These are phyloP conservation scores for Stenchaetothrips biformis DNA, from an alignment of 2,888 invertebrate genomes.

Conservation along the genomic window DNA sequence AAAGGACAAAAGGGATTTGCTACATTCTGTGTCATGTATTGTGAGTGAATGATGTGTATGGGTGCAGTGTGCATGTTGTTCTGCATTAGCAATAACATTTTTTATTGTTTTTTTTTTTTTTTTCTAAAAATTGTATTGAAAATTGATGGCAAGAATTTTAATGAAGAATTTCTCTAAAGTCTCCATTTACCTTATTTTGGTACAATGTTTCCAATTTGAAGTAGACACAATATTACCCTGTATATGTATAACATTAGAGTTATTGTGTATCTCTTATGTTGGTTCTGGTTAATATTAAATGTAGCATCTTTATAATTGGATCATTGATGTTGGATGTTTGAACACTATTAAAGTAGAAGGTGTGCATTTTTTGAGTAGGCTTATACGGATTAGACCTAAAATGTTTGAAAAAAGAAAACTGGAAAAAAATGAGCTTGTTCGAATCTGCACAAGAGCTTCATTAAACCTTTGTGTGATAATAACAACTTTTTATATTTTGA, in stretches of 20 bases:
- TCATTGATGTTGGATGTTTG: background rate
- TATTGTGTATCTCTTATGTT: background rate
- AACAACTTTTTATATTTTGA: background rate
- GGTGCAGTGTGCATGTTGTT: background rate
- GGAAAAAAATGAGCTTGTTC: background rate
- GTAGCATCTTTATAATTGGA: background rate
- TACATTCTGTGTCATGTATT: background rate
- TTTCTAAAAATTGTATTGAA: background rate
- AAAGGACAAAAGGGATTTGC: background rate
- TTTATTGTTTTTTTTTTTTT: background rate
- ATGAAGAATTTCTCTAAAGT: background rate
- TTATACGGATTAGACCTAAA: background rate
- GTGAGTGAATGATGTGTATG: background rate
- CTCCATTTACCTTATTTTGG: constrained; percentile 11
- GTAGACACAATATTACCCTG: background rate
- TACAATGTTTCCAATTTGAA: constrained; percentile 9
- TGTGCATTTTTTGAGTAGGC: constrained; percentile 9
- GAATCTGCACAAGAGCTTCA: background rate
- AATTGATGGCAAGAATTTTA: background rate
- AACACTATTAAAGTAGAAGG: background rate
- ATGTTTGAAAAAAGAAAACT: background rate
- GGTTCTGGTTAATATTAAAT: constrained; percentile 7
- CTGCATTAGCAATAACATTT: background rate
- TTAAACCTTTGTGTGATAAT: background rate
- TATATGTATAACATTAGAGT: constrained; percentile 13